Evolutionary conservation across 2,113 vertebrate genomes (phyloP).

Genomic region (Nannobrachium achirus): DNA sequence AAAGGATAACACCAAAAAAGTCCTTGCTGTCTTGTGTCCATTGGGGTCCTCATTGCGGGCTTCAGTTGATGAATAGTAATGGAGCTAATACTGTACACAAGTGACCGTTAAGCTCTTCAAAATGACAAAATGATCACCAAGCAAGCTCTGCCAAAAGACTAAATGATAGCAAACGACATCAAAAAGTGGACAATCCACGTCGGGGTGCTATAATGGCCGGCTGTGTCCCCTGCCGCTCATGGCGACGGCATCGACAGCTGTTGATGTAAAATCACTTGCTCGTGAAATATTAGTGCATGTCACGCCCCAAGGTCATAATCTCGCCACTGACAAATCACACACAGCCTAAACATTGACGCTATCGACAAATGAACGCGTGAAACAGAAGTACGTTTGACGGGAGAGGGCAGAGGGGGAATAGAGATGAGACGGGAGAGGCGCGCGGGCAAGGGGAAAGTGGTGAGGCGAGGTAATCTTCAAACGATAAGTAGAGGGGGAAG

Average conservation of each 20-base stretch:
- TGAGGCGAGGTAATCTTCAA: too few species aligned
- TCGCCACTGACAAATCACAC: background rate
- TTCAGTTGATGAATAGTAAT: too few species aligned
- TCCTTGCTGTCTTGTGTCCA: too few species aligned
- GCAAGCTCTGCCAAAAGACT: background rate
- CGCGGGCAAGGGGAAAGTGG: too few species aligned
- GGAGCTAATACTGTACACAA: too few species aligned
- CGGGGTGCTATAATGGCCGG: constrained; percentile 17
- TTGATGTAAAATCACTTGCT: constrained; percentile 35
- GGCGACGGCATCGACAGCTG: constrained; percentile 11
- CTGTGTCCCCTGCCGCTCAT: constrained; percentile 3
- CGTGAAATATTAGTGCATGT: background rate
- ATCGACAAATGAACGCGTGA: background rate
- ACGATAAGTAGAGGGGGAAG: background rate
- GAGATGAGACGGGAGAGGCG: too few species aligned
- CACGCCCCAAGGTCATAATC: background rate
- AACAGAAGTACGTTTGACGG: background rate
- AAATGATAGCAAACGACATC: background rate
- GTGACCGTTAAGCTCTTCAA: too few species aligned
- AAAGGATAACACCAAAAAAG: too few species aligned
- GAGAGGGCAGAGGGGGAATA: constrained; percentile 10
- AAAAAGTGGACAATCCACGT: constrained; percentile 30
- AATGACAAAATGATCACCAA: too few species aligned
- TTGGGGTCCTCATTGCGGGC: too few species aligned
- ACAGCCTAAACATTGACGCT: background rate